These are phyloP conservation scores for Aleiodes testaceus DNA, from an alignment of 2,888 invertebrate species.

Conservation along the genomic window DNA sequence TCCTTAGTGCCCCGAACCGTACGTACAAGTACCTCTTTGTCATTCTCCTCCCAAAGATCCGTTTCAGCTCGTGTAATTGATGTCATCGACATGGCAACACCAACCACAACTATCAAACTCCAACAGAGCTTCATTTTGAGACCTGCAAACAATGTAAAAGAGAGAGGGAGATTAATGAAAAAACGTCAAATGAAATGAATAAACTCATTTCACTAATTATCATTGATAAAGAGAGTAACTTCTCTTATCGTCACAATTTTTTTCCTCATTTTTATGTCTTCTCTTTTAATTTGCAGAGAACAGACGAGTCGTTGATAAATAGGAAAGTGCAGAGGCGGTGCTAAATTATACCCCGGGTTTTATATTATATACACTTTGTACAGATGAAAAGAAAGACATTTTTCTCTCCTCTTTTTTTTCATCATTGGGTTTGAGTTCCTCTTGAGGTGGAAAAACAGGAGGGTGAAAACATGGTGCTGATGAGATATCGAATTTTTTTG, in stretches of 20 bases:
- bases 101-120: conserved; percentile 68
- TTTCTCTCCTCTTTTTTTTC: conserved; percentile 2
- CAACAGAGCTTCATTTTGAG: conserved; percentile 70
- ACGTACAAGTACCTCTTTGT: conserved; percentile 86
- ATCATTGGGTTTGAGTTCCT: too few relatives aligned
- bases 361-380: conserved; percentile 35
- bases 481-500: conserved; percentile 12
- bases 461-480: conserved; percentile 4
- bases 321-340: conserved; percentile 64
- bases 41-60: conserved; percentile 85
- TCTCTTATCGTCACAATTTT: neutral
- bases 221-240: neutral
- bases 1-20: conserved; percentile 87
- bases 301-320: conserved; percentile 59
- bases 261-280: conserved; percentile 2
- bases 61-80: conserved; percentile 75
- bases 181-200: neutral
- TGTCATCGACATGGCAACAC: conserved; percentile 76
- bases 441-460: neutral
- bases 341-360: conserved; percentile 44
- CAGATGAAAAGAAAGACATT: conserved; percentile 25
- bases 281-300: conserved; percentile 17
- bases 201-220: neutral
- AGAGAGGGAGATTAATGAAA: neutral
- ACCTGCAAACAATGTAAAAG: conserved; percentile 43